phyloP scores from a whole-genome alignment of 2,888 invertebrate species.

The Nephrotoma flavescens region DNA sequence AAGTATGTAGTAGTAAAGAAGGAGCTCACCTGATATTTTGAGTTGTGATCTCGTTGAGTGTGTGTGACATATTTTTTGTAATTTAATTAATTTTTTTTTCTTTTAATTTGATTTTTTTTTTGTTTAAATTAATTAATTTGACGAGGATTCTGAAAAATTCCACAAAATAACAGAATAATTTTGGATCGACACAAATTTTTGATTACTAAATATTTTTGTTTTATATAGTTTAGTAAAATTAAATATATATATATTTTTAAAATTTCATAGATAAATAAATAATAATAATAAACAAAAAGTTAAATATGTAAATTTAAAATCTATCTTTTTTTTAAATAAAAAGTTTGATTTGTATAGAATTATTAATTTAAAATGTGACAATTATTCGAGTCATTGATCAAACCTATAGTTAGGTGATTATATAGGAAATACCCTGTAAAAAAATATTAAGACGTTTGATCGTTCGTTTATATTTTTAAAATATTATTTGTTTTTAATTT shows the following conservation, averaged over 20 bases:
- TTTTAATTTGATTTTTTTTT: not conserved
- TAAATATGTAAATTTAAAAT: not conserved
- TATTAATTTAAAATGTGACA: not conserved
- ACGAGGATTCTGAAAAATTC: conserved; percentile 5
- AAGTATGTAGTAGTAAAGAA: not conserved
- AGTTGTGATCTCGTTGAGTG: not conserved
- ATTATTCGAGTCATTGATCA: not conserved
- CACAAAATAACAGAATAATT: conserved; percentile 5
- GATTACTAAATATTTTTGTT: not conserved
- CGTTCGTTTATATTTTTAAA: not conserved
- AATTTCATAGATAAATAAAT: not conserved
- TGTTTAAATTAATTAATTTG: not conserved
- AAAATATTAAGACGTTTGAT: not conserved
- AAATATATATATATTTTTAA: not conserved
- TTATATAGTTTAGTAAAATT: not conserved
- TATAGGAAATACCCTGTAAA: not conserved
- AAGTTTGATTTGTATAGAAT: not conserved
- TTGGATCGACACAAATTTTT: not conserved
- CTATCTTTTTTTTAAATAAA: not conserved
- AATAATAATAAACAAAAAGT: not conserved
- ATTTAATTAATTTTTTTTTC: not conserved
- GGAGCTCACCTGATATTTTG: not conserved
- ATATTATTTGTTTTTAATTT: not conserved
- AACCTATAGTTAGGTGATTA: not conserved
- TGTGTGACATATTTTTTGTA: not conserved